These are phyloP conservation scores for Astur gentilis DNA, from an alignment of 2,113 vertebrate species.

Conservation along the genomic window DNA sequence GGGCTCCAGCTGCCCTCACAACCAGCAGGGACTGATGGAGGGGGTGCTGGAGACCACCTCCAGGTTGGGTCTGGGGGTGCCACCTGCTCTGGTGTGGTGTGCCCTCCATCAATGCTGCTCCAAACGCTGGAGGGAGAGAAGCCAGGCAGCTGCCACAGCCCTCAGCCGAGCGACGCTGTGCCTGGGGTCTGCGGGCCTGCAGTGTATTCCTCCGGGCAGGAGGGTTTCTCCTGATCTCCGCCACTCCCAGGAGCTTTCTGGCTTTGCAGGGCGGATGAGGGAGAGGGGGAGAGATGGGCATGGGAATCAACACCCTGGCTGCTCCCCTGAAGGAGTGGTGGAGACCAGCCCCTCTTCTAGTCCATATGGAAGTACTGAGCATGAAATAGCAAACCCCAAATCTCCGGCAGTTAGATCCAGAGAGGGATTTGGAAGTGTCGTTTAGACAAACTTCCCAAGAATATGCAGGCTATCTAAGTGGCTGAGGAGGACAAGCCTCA, in stretches of 20 bases:
- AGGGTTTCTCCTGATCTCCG: fast-evolving
- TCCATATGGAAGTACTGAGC: background rate
- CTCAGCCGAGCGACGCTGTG: fast-evolving
- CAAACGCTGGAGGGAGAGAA: fast-evolving
- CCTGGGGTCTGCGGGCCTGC: fast-evolving
- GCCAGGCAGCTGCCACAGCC: fast-evolving
- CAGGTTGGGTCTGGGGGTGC: background rate
- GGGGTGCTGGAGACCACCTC: fast-evolving
- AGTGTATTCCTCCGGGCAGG: fast-evolving
- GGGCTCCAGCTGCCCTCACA: background rate
- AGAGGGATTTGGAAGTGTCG: background rate
- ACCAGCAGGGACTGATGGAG: background rate
- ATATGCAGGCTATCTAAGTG: background rate
- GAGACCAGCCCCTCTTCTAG: background rate
- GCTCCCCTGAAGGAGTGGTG: background rate
- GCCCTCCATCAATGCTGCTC: background rate
- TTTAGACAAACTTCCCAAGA: background rate
- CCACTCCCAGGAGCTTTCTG: background rate
- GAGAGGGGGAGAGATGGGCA: background rate
- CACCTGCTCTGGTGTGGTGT: fast-evolving
- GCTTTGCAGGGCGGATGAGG: background rate
- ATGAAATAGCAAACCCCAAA: background rate
- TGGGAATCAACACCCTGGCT: background rate
- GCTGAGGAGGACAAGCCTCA: background rate
- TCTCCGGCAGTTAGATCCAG: background rate